Base-by-base conservation (phyloP, 2,797 vertebrate species). In the Neopelma chrysocephalum region DNA sequence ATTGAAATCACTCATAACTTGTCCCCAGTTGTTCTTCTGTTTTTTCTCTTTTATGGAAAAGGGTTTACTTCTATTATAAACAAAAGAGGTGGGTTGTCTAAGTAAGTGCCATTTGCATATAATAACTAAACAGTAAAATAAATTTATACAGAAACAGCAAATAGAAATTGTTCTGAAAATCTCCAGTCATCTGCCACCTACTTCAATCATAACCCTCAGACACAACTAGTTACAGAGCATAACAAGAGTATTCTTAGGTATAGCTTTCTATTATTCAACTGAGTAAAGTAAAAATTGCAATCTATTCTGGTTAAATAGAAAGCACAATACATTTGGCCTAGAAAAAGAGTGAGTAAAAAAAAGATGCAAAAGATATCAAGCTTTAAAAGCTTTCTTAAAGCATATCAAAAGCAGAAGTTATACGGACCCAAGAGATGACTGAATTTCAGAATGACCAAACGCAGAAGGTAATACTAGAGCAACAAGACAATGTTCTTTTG, bases 101-200 rank as follows among this genome's bases (percentile, higher is more conserved):
- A 84, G 80, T 81, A 90, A 93, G 36, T 90, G 34, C 31, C 29
- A 58, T 86, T 91, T 90, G 71, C 57, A 36, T 22, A 32, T 32
- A 91, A 76, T 51, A 77, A 42, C 40, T 62, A 62, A 87, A 79
- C 6, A 79, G 23, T 69, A 83, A 88, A 92, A 91, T 25, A 3
- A 90, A 86, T 86, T 72, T 62, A 79, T 25, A 60, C 6, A 90
- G 58, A 79, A 95, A 81, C 4, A 94, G 76, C 27, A 91, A 94
- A 71, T 2, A 9, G 12, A 91, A 95, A 91, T 29, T 53, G 42
- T 77, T 95, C 73, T 47, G 57, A 77, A 34, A 88, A 29, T 65
- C 70, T 87, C 54, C 61, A 93, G 61, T 93, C 80, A 76, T 40
- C 88, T 92, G 43, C 27, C 12, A 4, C 43, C 29, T 88, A 65